Percentiles rank a stretch among this genome's conserved stretches.
Conservation (phyloP, 2,113 vertebrate genomes). For the Ammodramus savannarum region DNA sequence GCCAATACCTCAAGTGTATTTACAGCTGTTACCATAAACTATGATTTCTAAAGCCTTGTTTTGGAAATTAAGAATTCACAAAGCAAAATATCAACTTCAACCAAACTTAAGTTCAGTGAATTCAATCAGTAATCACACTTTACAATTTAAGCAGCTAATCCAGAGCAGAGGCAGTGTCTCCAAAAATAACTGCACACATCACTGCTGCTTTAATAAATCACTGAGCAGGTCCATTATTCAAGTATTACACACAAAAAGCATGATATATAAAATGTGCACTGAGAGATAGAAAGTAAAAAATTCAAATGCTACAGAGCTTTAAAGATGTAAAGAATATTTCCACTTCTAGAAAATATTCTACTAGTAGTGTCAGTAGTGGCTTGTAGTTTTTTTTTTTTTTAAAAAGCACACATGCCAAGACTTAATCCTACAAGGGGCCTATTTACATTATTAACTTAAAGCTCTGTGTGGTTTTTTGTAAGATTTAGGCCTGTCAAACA, state of each 20-base stretch:
- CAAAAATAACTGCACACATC: not conserved
- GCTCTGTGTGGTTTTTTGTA: not conserved
- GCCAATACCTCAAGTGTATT: not conserved
- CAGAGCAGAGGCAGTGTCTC: not conserved
- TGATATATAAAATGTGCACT: not conserved
- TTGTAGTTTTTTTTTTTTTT: not conserved
- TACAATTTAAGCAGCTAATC: not conserved
- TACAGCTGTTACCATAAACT: not conserved
- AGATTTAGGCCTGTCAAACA: constrained; percentile 14
- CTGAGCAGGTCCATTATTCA: not conserved
- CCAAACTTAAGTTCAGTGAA: not conserved
- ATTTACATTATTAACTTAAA: constrained; percentile 1
- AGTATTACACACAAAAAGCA: not conserved
- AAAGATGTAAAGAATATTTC: not conserved
- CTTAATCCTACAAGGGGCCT: not conserved
- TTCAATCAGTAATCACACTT: not conserved
- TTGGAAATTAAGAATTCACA: not conserved
- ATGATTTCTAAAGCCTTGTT: not conserved
- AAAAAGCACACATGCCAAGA: not conserved
- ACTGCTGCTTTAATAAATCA: not conserved
- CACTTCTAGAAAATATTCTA: not conserved
- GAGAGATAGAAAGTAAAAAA: not conserved
- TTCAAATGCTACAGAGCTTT: not conserved
- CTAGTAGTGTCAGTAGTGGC: not conserved
- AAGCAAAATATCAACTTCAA: not conserved